phyloP scores from a whole-genome alignment of 2,113 vertebrate species.

The Megalops atlanticus region DNA sequence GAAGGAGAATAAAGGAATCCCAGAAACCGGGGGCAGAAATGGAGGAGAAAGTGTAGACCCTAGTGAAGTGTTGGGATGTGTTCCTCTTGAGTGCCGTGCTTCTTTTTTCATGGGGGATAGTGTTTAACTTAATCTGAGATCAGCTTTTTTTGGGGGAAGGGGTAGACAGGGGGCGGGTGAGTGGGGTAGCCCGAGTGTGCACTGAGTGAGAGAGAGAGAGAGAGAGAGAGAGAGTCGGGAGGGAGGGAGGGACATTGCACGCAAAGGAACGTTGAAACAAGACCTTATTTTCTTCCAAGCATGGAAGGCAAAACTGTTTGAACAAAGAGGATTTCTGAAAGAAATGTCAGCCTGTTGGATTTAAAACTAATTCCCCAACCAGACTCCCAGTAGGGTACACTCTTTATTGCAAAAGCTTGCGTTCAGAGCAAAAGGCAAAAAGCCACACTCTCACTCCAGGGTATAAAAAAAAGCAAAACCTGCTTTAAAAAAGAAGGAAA shows the following conservation, averaged over 20 bases:
- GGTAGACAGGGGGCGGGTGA: slow-evolving; percentile 34
- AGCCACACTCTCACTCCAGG: slow-evolving; percentile 49
- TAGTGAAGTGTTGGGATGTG: slow-evolving; percentile 39
- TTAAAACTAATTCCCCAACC: slow-evolving; percentile 53
- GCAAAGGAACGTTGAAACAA: slow-evolving; percentile 56
- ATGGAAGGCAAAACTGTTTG: slow-evolving; percentile 71
- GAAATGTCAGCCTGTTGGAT: slow-evolving; percentile 74
- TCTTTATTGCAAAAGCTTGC: slow-evolving; percentile 35
- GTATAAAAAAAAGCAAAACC: slow-evolving; percentile 51
- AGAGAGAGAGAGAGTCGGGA: slow-evolving; percentile 40
- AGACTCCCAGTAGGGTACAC: slow-evolving; percentile 30
- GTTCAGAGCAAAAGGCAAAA: slow-evolving; percentile 40
- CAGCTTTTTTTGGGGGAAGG: slow-evolving; percentile 55
- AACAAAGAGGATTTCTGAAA: slow-evolving; percentile 76
- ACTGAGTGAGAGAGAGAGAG: slow-evolving; percentile 40
- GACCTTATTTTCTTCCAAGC: slow-evolving; percentile 64
- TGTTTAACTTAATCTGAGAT: slow-evolving; percentile 74
- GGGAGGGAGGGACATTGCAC: slow-evolving; percentile 29
- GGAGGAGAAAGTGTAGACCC: slow-evolving; percentile 33
- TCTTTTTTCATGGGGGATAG: slow-evolving; percentile 64
- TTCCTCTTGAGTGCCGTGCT: slow-evolving; percentile 55
- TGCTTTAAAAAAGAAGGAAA: slow-evolving; percentile 50
- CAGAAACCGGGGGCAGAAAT: slow-evolving; percentile 33
- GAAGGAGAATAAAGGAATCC: slow-evolving; percentile 38
- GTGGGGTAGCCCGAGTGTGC: slow-evolving; percentile 25